phyloP scores from a whole-genome alignment of 2,888 invertebrate species.

The Cylindroiulus punctatus region DNA sequence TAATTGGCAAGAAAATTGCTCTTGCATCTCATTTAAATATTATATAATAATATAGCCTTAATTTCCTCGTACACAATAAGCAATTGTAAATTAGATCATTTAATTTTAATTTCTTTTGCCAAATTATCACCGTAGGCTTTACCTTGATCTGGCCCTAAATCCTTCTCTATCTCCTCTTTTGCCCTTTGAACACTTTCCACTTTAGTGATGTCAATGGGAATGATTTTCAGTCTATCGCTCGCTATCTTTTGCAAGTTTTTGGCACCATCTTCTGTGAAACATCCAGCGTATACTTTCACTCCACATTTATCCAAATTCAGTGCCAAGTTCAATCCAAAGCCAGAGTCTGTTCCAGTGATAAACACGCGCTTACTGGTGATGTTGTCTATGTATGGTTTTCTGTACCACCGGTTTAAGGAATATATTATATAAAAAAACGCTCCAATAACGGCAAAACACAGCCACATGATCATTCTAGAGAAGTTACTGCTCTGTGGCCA shows the following conservation, averaged over 20 bases:
- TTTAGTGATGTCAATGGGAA: constrained; percentile 39
- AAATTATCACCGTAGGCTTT: too few relatives aligned
- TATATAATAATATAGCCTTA: too few relatives aligned
- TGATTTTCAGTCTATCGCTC: background rate
- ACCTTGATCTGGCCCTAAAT: background rate
- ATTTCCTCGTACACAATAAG: too few relatives aligned
- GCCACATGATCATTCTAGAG: too few relatives aligned
- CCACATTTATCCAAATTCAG: background rate
- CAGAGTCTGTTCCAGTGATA: constrained; percentile 49
- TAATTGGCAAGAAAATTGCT: too few relatives aligned
- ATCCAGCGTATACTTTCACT: constrained; percentile 45
- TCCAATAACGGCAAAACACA: background rate
- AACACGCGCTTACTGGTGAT: constrained; percentile 13
- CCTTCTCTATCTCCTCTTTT: constrained; percentile 46
- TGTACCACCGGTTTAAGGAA: background rate
- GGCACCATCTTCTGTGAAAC: background rate
- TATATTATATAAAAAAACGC: too few relatives aligned
- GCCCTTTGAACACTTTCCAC: background rate
- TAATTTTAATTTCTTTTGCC: too few relatives aligned
- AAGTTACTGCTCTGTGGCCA: too few relatives aligned
- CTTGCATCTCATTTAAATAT: too few relatives aligned
- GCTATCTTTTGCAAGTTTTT: constrained; percentile 5
- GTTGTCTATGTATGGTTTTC: background rate
- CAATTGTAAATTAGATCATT: too few relatives aligned
- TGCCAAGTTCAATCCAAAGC: constrained; percentile 20